phyloP scores from a whole-genome alignment of 2,888 invertebrate genomes.

The Dermolepida albohirtum region DNA sequence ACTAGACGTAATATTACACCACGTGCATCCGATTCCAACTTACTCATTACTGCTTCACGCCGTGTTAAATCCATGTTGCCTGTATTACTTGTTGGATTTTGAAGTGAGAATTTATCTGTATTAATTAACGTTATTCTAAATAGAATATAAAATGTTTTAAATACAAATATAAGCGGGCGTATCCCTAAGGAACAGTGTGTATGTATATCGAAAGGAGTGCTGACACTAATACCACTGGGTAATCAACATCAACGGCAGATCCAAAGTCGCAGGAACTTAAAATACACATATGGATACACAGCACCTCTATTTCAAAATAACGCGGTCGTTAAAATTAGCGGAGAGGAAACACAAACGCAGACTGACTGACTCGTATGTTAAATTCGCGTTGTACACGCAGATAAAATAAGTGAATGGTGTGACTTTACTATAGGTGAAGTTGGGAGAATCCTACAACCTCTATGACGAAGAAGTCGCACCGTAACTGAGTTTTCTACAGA shows the following conservation, averaged over 20 bases:
- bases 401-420: constrained; percentile 8
- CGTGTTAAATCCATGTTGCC: not conserved
- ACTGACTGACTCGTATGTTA: constrained; percentile 3
- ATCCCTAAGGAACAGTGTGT: not conserved
- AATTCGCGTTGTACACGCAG: not conserved
- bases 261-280: not conserved
- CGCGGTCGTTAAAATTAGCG: constrained; percentile 10
- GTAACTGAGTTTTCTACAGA: constrained; percentile 23
- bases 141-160: too few relatives aligned
- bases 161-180: constrained; percentile 12
- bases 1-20: constrained; percentile 9
- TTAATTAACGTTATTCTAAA: too few relatives aligned
- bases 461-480: constrained; percentile 8
- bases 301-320: constrained; percentile 21
- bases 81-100: not conserved
- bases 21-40: constrained; percentile 8
- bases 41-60: constrained; percentile 13
- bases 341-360: constrained; percentile 11
- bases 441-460: constrained; percentile 5
- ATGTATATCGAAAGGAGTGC: constrained; percentile 1
- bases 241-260: not conserved
- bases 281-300: not conserved
- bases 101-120: too few relatives aligned
- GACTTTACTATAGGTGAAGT: not conserved
- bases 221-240: not conserved